These are phyloP conservation scores for Alloscopus bannaensis DNA, from an alignment of 2,888 invertebrate species.

Conservation along the genomic window DNA sequence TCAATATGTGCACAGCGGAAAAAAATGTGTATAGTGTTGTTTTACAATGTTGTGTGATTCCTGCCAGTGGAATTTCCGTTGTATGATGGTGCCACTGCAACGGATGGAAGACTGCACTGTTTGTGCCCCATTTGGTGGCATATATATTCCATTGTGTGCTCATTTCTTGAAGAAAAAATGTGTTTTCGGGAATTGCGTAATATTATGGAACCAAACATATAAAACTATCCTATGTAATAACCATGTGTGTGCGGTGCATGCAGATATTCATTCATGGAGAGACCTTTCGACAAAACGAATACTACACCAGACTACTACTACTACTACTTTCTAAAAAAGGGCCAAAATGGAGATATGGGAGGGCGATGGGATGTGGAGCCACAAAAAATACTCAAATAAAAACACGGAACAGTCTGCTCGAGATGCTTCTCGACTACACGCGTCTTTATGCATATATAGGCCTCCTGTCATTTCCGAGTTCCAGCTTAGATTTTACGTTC, in stretches of 20 bases:
- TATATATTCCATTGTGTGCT: conserved; percentile 29
- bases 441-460: no score
- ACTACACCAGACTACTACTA: background rate
- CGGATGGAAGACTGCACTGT: conserved; percentile 54
- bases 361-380: conserved; percentile 2
- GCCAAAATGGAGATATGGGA: background rate
- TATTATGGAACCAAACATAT: conserved; percentile 32
- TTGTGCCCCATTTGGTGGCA: conserved; percentile 9
- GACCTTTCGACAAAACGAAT: background rate
- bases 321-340: background rate
- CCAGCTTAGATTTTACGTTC: background rate
- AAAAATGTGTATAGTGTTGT: no score
- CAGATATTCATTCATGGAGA: conserved; percentile 17
- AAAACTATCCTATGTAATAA: conserved; percentile 5
- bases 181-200: conserved; percentile 38
- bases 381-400: conserved; percentile 37
- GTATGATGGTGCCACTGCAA: conserved; percentile 49
- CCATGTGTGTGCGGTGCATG: conserved; percentile 9
- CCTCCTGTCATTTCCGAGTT: conserved; percentile 35
- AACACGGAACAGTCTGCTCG: conserved; percentile 15
- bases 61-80: conserved; percentile 24
- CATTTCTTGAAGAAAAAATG: conserved; percentile 7
- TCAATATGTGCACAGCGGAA: no score
- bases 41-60: conserved; percentile 11
- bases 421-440: background rate